A percentile compares a stretch with the other conserved stretches of the same genome.
These are phyloP conservation scores for Bembecia ichneumoniformis DNA, from an alignment of 2,888 invertebrate genomes.

Conservation along the genomic window DNA sequence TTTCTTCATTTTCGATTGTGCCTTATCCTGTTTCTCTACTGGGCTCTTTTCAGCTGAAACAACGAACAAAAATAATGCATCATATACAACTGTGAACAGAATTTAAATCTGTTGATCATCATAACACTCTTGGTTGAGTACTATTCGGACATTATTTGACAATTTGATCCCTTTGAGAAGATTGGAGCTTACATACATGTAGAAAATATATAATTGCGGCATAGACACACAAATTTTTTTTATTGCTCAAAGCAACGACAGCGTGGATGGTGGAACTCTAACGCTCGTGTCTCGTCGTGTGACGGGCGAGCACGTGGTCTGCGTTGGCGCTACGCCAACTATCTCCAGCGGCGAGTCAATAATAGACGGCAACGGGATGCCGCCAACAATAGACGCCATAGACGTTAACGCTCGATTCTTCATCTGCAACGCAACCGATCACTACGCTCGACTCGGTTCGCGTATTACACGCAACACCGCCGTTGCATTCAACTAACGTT, in stretches of 20 bases:
- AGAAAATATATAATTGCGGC: too few relatives aligned
- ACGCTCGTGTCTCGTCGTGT: slow-evolving; percentile 53
- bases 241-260: not conserved
- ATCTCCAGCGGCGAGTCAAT: slow-evolving; percentile 72
- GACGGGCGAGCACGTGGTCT: slow-evolving; percentile 64
- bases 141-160: too few relatives aligned
- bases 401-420: slow-evolving; percentile 19
- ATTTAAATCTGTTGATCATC: not conserved
- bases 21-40: slow-evolving; percentile 41
- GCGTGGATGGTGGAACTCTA: slow-evolving; percentile 2
- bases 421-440: slow-evolving; percentile 15
- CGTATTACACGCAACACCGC: not conserved
- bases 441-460: not conserved
- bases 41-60: slow-evolving; percentile 35
- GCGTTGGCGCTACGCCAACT: slow-evolving; percentile 63
- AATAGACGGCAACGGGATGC: slow-evolving; percentile 69
- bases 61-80: slow-evolving; percentile 11
- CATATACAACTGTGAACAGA: slow-evolving; percentile 6
- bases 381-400: slow-evolving; percentile 70
- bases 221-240: too few relatives aligned
- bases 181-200: too few relatives aligned
- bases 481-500: too few relatives aligned
- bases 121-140: too few relatives aligned
- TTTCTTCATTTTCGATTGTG: slow-evolving; percentile 53
- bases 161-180: too few relatives aligned